A percentile compares a stretch with the other conserved stretches of the same genome.
Conservation (phyloP, 2,113 vertebrate genomes). For the Gallinago paraguaiae region DNA sequence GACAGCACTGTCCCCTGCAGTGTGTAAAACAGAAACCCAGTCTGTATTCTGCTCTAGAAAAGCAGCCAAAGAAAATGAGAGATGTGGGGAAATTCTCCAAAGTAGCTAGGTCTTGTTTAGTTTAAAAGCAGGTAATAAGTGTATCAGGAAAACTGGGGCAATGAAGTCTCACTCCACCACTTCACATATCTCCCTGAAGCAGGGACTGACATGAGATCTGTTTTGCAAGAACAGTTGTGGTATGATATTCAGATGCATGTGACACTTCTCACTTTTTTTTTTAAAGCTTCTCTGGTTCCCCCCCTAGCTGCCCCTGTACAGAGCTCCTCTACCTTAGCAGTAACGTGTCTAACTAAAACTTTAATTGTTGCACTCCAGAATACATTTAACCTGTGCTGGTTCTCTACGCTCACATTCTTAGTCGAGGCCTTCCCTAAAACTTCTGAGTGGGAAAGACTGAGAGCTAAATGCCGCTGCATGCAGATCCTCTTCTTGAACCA, state of each 20-base stretch:
- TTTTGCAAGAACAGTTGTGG: neutral
- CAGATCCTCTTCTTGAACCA: neutral
- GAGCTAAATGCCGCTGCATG: neutral
- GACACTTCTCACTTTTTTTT: neutral
- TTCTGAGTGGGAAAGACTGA: neutral
- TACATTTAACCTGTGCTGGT: neutral
- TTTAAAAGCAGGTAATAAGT: neutral
- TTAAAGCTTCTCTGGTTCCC: neutral
- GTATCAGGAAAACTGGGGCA: neutral
- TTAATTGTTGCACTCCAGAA: neutral
- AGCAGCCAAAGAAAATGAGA: neutral
- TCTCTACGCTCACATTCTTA: neutral
- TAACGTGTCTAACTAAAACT: neutral
- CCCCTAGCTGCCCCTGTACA: neutral
- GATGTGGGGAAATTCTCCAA: neutral
- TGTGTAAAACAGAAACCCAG: neutral
- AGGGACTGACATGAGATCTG: neutral
- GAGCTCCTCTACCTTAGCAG: neutral
- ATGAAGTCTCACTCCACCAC: neutral
- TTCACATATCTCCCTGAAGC: neutral
- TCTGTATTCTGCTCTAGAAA: neutral
- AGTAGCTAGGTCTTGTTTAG: neutral
- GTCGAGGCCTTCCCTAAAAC: neutral
- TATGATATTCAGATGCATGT: neutral
- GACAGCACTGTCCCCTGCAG: neutral